Evolutionary conservation across 2,113 vertebrate genomes (phyloP).

Genomic region (Vimba vimba): DNA sequence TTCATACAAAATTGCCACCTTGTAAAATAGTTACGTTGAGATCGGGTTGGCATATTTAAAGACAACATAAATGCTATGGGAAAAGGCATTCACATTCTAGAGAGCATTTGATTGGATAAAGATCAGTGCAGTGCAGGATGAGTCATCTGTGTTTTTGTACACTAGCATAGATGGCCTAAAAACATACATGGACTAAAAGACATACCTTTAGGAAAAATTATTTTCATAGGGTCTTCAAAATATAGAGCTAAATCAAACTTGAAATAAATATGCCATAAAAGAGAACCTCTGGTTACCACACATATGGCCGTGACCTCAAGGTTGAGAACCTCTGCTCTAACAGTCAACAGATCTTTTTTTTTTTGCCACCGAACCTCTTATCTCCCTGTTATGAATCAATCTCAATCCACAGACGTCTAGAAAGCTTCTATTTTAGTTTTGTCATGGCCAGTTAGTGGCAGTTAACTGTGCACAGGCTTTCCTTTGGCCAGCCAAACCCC

Average conservation of each 20-base stretch:
- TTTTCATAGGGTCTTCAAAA: not conserved
- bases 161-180: not conserved
- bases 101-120: not conserved
- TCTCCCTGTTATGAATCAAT: not conserved
- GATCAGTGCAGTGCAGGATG: not conserved
- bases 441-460: conserved; percentile 49
- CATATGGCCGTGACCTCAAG: not conserved
- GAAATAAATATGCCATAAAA: not conserved
- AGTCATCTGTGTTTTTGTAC: not conserved
- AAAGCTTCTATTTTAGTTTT: conserved; percentile 18
- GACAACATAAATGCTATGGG: not conserved
- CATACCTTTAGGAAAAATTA: no score
- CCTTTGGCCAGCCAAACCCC: conserved; percentile 16
- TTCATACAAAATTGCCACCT: not conserved
- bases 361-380: not conserved
- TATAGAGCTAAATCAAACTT: not conserved
- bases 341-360: not conserved
- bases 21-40: not conserved
- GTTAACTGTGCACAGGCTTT: conserved; percentile 40
- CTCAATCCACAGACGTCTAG: not conserved
- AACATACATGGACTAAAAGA: not conserved
- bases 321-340: not conserved
- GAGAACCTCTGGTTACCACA: not conserved
- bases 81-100: not conserved
- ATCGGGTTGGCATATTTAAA: not conserved